phyloP scores from a whole-genome alignment of 2,888 invertebrate genomes.

The Caenorhabditis parvicauda region DNA sequence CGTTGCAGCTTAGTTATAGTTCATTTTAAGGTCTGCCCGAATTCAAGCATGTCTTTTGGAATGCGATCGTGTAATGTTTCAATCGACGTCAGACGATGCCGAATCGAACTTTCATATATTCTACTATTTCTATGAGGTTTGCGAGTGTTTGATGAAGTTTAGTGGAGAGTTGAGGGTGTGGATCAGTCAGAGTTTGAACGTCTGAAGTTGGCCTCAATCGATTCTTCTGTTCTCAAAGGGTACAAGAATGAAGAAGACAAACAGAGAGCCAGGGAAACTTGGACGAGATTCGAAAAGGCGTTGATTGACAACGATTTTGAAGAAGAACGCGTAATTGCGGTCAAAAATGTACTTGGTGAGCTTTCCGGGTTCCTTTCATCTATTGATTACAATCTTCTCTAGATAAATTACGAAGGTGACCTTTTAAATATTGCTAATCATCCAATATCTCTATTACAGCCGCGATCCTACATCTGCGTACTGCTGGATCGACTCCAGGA shows the following conservation, averaged over 20 bases:
- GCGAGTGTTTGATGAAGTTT: no score
- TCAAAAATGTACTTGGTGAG: constrained; percentile 86
- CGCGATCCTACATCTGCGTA: constrained; percentile 81
- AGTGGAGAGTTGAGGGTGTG: constrained; percentile 76
- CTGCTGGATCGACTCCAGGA: constrained; percentile 19
- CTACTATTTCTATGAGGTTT: constrained; percentile 73
- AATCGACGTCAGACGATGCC: constrained; percentile 72
- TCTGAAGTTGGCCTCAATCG: constrained; percentile 77
- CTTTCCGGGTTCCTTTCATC: no score
- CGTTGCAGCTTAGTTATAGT: no score
- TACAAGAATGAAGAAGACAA: constrained; percentile 70
- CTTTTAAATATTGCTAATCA: no score
- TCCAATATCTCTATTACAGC: no score
- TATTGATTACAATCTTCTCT: no score
- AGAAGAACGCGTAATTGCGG: constrained; percentile 77
- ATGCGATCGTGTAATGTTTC: constrained; percentile 73
- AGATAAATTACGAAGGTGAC: no score
- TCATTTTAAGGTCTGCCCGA: constrained; percentile 28
- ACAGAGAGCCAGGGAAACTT: constrained; percentile 68
- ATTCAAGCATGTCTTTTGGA: constrained; percentile 74
- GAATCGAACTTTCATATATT: constrained; percentile 75
- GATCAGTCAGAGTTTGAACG: constrained; percentile 62
- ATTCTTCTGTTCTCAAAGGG: constrained; percentile 78
- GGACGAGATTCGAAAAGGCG: constrained; percentile 77
- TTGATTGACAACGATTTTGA: constrained; percentile 77